A percentile compares a stretch with the other conserved stretches of the same genome.
phyloP scores from a whole-genome alignment of 1,140 invertebrate species.

The Mylabris phalerata region DNA sequence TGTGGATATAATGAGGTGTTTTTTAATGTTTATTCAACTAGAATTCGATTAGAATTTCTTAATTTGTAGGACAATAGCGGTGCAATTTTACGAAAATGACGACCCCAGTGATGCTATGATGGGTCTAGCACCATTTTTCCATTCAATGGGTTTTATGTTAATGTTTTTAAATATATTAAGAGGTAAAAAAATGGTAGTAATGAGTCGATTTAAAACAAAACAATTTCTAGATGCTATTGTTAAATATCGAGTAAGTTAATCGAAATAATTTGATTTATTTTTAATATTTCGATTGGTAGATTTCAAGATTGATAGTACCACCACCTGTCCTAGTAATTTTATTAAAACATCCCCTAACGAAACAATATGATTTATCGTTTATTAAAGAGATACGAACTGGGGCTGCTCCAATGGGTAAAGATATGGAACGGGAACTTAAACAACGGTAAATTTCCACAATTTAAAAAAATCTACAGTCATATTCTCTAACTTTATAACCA shows the following conservation, averaged over 20 bases:
- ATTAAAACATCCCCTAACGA: slow-evolving; percentile 36
- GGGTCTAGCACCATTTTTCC: slow-evolving; percentile 40
- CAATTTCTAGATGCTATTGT: slow-evolving; percentile 33
- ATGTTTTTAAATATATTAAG: slow-evolving; percentile 37
- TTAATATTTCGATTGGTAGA: slow-evolving; percentile 13
- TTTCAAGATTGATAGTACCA: slow-evolving; percentile 33
- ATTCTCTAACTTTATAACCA: background rate
- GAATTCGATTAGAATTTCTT: background rate
- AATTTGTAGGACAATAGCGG: slow-evolving; percentile 14
- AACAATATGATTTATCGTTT: slow-evolving; percentile 45
- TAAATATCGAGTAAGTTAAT: slow-evolving; percentile 31
- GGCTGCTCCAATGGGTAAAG: slow-evolving; percentile 46
- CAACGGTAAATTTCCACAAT: slow-evolving; percentile 13
- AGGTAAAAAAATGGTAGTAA: slow-evolving; percentile 35
- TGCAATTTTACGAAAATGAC: slow-evolving; percentile 21
- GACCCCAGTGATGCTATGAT: slow-evolving; percentile 31
- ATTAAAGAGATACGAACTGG: slow-evolving; percentile 45
- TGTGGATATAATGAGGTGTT: slow-evolving; percentile 31
- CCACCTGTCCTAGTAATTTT: slow-evolving; percentile 37
- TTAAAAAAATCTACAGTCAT: background rate
- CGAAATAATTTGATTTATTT: background rate
- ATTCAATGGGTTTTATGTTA: slow-evolving; percentile 40
- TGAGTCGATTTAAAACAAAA: slow-evolving; percentile 36
- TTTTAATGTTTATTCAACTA: background rate
- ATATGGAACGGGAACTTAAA: slow-evolving; percentile 33